Evolutionary conservation across 1,140 invertebrate species (phyloP).

Genomic region (Harpegnathos saltator): DNA sequence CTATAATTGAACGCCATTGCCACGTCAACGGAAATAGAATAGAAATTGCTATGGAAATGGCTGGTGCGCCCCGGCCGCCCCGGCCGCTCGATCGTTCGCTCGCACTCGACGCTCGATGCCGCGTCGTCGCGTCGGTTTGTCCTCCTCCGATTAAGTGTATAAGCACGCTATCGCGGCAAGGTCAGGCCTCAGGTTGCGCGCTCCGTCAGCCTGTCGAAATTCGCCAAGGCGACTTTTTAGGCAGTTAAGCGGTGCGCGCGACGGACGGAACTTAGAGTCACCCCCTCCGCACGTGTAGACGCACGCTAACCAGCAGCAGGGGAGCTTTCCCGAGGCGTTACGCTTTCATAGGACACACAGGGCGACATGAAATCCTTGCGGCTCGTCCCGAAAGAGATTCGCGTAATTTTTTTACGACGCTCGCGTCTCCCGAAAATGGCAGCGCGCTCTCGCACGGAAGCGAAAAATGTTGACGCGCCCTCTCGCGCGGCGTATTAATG

Average conservation of each 20-base stretch:
- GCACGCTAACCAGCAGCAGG: too few species aligned
- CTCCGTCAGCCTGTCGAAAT: constrained; percentile 29
- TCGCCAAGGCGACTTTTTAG: constrained; percentile 14
- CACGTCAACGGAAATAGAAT: constrained; percentile 83
- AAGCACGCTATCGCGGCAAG: constrained; percentile 21
- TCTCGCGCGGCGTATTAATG: too few species aligned
- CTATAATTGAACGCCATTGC: constrained; percentile 83
- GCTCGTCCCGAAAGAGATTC: too few species aligned
- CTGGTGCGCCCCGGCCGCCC: constrained; percentile 43
- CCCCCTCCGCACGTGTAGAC: neutral
- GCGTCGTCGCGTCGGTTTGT: constrained; percentile 22
- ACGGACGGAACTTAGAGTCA: neutral
- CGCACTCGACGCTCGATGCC: neutral
- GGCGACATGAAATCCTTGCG: too few species aligned
- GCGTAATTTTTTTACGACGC: too few species aligned
- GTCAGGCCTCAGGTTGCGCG: too few species aligned
- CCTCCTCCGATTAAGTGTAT: constrained; percentile 50
- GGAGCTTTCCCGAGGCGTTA: too few species aligned
- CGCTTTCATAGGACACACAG: too few species aligned
- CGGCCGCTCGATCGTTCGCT: neutral
- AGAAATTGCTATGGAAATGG: constrained; percentile 81
- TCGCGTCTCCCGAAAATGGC: too few species aligned
- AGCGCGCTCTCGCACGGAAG: too few species aligned
- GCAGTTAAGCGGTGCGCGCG: neutral
- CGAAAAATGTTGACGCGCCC: too few species aligned